Percentiles rank a stretch among this genome's conserved stretches.
phyloP scores from a whole-genome alignment of 2,888 invertebrate genomes.

The Drosophila engyochracea region DNA sequence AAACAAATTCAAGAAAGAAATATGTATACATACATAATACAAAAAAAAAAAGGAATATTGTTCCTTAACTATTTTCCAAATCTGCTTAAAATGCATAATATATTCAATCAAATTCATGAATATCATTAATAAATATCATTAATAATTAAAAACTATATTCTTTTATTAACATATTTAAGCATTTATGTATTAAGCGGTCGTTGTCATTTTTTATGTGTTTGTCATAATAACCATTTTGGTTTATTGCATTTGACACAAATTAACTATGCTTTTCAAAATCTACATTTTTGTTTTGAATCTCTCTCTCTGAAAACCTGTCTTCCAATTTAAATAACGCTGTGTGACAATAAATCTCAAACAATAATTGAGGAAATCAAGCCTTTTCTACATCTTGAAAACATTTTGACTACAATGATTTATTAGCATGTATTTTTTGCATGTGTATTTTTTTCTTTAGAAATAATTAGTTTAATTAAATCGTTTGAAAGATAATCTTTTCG shows the following conservation, averaged over 20 bases:
- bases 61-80: not conserved
- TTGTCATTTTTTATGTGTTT: conserved; percentile 23
- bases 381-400: not conserved
- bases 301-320: not conserved
- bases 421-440: conserved; percentile 14
- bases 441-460: not conserved
- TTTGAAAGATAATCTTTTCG: conserved; percentile 13
- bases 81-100: not conserved
- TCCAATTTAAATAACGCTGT: conserved; percentile 17
- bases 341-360: not conserved
- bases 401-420: conserved; percentile 22
- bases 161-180: conserved; percentile 26
- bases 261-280: conserved; percentile 15
- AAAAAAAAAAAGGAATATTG: not conserved
- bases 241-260: conserved; percentile 28
- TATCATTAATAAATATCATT: conserved; percentile 1
- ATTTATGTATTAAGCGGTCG: conserved; percentile 12
- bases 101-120: not conserved
- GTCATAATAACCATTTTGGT: conserved; percentile 21
- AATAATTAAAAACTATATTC: conserved; percentile 14
- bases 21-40: not conserved
- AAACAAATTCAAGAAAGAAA: conserved; percentile 1
- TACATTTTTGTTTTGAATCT: not conserved
- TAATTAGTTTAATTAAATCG: conserved; percentile 41
- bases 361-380: conserved; percentile 22